Percentiles rank a stretch among this genome's conserved stretches.
Conservation (phyloP, 2,113 vertebrate species). For the Sinocyclocheilus maitianheensis region DNA sequence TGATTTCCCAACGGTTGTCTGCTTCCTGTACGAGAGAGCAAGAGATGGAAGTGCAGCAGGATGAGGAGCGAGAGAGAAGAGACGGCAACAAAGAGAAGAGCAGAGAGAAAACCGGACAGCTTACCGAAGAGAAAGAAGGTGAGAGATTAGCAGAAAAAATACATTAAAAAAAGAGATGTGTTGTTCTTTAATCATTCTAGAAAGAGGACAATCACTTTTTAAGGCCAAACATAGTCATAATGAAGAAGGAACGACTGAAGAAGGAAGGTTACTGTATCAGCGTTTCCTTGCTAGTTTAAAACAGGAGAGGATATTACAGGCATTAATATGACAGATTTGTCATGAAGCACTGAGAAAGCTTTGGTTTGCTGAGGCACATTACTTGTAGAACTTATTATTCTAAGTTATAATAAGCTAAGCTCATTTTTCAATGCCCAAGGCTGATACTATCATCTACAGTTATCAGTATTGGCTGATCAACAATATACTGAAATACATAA, state of each 20-base stretch:
- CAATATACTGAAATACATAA: background rate
- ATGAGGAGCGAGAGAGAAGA: background rate
- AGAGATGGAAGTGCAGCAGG: constrained; percentile 22
- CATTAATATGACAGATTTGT: background rate
- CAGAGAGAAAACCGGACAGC: background rate
- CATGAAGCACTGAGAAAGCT: background rate
- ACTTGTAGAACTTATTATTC: background rate
- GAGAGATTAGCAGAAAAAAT: background rate
- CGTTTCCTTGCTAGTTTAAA: background rate
- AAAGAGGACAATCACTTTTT: background rate
- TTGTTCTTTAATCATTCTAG: background rate
- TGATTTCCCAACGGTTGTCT: constrained; percentile 60
- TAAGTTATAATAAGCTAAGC: no score
- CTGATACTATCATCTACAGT: background rate
- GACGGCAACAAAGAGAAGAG: constrained; percentile 11
- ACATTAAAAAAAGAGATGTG: background rate
- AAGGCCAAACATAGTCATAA: background rate
- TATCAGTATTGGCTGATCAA: background rate
- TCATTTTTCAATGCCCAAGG: background rate
- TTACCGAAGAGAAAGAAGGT: constrained; percentile 13
- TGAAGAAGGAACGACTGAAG: background rate
- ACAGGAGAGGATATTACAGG: background rate
- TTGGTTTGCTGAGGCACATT: background rate
- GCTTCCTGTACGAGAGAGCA: constrained; percentile 27
- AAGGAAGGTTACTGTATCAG: background rate